Base-by-base conservation (phyloP, 2,888 invertebrate species). In the Mythimna vitellina region DNA sequence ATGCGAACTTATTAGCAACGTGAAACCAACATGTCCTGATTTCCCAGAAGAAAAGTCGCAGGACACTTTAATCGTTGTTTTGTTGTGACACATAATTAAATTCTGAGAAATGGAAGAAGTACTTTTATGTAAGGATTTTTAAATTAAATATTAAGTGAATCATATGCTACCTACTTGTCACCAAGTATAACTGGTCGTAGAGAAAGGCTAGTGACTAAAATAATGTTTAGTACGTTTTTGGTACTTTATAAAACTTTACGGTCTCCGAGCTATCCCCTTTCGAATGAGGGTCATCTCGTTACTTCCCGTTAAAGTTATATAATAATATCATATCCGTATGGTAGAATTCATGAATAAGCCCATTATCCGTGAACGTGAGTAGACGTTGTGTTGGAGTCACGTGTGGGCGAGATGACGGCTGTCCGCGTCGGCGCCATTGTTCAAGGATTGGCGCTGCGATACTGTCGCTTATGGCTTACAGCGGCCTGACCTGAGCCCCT, bases 361-460 rank as follows among this genome's bases (percentile, higher is more conserved):
- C 77, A 87, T 90, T 87, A 88, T 80, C 77, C 73, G 65, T 35
- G 84, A 51, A 88, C 89, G 89, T 89, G 89, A 86, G 85, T 78
- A 73, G 83, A 84, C 83, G 80, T 65, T 66, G 76, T 73, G 78
- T 78, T 65, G 63, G 76, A 79, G 81, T 81, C 85, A 84, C 83
- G 87, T 78, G 79, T 78, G 71, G 70, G 51, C 62, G 66, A 75
- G 66, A 68, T 65, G 70, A 73, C 73, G 73, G 76, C 74, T 78
- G 70, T 70, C 58, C 63, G 35, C 65, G 60, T 70, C 67, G 22
- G 29, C 35, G 63, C 65, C 61, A 62, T 82, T 84, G 72, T 75
- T 73, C 74, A 70, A 56, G 73, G 76, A 76, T 82, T 82, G 74
- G 46, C 69, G 51, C 66, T 76, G 75, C 62, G 73, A 81, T 69